phyloP scores from a whole-genome alignment of 1,140 invertebrate species.

The Parasteatoda tepidariorum region DNA sequence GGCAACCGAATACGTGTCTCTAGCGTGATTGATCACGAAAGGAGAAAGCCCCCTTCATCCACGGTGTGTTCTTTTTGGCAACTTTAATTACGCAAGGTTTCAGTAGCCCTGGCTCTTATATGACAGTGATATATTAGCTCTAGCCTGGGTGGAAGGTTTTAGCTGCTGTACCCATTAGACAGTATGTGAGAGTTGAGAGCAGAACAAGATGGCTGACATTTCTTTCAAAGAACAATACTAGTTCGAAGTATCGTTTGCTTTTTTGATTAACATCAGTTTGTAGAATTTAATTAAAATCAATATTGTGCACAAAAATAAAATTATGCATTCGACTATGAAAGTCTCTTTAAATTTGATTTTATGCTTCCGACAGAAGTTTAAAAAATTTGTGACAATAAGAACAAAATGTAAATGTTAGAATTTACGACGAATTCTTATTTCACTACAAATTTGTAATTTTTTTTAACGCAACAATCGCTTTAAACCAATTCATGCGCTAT shows the following conservation, averaged over 20 bases:
- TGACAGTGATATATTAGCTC: conserved; percentile 59
- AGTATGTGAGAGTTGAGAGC: neutral
- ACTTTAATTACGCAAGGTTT: conserved; percentile 58
- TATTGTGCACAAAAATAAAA: too few species aligned
- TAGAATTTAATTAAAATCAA: too few species aligned
- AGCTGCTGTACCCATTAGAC: neutral
- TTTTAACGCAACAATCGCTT: too few species aligned
- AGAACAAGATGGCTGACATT: neutral
- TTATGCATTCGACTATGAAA: too few species aligned
- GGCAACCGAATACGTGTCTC: conserved; percentile 29
- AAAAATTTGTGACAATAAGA: too few species aligned
- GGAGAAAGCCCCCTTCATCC: conserved; percentile 54
- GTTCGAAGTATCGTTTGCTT: neutral
- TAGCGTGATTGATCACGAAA: conserved; percentile 48
- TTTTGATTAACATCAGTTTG: too few species aligned
- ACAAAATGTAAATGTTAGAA: too few species aligned
- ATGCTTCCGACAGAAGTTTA: too few species aligned
- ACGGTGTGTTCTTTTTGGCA: conserved; percentile 54
- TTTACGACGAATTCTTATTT: too few species aligned
- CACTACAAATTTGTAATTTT: too few species aligned
- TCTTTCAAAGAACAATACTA: neutral
- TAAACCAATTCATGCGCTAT: too few species aligned
- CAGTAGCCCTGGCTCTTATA: conserved; percentile 44
- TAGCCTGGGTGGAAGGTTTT: neutral
- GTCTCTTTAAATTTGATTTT: too few species aligned